A percentile compares a stretch with the other conserved stretches of the same genome.
Conservation (phyloP, 2,113 vertebrate species). For the Stictonetta naevosa region DNA sequence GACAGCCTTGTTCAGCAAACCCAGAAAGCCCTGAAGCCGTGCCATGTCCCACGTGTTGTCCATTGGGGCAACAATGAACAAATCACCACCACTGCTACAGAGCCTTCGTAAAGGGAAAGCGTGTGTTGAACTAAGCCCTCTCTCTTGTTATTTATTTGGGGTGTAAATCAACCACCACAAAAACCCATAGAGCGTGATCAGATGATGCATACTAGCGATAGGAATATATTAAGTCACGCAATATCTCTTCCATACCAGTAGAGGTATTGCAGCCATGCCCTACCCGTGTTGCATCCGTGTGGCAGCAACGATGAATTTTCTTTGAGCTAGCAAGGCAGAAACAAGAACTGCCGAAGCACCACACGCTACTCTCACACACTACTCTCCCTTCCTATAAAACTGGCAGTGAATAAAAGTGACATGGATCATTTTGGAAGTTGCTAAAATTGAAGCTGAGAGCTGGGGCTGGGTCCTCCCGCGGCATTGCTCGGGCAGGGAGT, state of each 20-base stretch:
- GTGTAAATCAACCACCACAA: not conserved
- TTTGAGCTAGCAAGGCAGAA: not conserved
- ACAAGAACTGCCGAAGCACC: not conserved
- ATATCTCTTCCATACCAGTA: not conserved
- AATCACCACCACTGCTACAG: not conserved
- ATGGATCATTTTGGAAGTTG: not conserved
- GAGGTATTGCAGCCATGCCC: not conserved
- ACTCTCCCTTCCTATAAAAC: not conserved
- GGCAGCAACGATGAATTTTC: not conserved
- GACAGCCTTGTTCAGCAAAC: not conserved
- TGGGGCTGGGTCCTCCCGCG: not conserved
- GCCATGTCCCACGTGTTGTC: not conserved
- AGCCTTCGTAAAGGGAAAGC: not conserved
- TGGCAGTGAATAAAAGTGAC: not conserved
- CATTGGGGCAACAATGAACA: not conserved
- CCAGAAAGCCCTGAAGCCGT: not conserved
- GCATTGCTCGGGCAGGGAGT: not conserved
- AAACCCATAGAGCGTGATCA: slow-evolving; percentile 17
- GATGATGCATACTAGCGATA: slow-evolving; percentile 32
- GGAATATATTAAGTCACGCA: not conserved
- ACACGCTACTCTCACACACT: accelerated
- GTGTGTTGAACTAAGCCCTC: not conserved
- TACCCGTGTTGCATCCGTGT: not conserved
- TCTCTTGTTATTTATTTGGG: not conserved
- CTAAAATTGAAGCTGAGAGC: not conserved